Evolutionary conservation across 2,888 invertebrate genomes (phyloP), one percentile per base, ranked within the genome.

Genomic region (Blastobasis lacticolella): DNA sequence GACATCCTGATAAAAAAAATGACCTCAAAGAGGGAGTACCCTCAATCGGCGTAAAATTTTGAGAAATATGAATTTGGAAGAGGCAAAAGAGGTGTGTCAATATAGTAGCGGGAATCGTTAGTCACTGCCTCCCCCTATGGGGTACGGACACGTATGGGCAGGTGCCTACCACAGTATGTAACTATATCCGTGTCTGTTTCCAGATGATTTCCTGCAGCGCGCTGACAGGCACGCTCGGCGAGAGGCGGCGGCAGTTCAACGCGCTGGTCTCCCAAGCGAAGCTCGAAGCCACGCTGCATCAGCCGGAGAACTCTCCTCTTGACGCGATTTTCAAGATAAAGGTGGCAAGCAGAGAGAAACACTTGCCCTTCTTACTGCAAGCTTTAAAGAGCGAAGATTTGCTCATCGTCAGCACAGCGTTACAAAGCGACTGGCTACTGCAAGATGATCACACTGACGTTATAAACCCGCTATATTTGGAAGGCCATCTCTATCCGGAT

Each of bases 241-340:
- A 69, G 23, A 61, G 81, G 4, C 81, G 79, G 51, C 64, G 58
- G 1, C 54, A 65, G 36, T 58, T 79, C 2, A 82, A 80, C 56
- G 41, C 54, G 1, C 50, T 75, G 38, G 75, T 82, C 4, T 55
- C 58, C 5, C 54, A 68, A 8, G 57, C 66, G 38, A 57, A 57
- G 0, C 56, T 68, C 1, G 40, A 60, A 10, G 47, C 51, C 37
- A 50, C 74, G 6, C 54, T 57, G 10, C 23, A 54, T 10, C 38
- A 62, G 1, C 59, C 67, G 0, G 81, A 81, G 59, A 38, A 49
- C n/a, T 60, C 71, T 8, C 58, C 71, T 5, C 49, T 80, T 7
- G 81, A 81, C 54, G 65, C 71, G 51, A 58, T 83, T 9, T 79
- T 76, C 48, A 81, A 81, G 65, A 81, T 83, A 49, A 72, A 81